A percentile compares a stretch with the other conserved stretches of the same genome.
Evolutionary conservation across 2,888 invertebrate species (phyloP).

Genomic region (Emesis furor): DNA sequence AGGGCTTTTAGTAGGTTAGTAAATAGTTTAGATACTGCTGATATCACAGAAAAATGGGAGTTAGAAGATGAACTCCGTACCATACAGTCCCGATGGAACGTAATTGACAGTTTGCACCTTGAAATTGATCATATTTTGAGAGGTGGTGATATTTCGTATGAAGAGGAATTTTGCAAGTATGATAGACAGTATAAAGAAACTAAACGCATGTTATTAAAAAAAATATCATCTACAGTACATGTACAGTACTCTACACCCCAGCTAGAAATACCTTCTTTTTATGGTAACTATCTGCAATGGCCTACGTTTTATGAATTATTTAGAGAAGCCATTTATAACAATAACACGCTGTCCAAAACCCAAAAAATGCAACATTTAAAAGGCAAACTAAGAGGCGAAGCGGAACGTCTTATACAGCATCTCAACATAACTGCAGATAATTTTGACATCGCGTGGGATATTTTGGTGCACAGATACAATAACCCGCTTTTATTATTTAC

Average conservation of each 20-base stretch:
- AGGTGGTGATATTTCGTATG: background rate
- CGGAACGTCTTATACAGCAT: conserved; percentile 54
- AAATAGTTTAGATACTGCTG: conserved; percentile 19
- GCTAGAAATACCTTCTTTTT: conserved; percentile 56
- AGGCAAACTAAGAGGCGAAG: conserved; percentile 19
- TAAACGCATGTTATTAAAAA: conserved; percentile 36
- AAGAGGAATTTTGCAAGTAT: background rate
- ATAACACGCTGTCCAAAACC: too few relatives aligned
- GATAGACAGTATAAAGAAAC: background rate
- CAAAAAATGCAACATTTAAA: too few relatives aligned
- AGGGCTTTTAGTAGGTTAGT: conserved; percentile 31
- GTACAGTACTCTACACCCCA: conserved; percentile 38
- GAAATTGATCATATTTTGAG: background rate
- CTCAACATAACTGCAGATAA: conserved; percentile 40
- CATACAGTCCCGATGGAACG: background rate
- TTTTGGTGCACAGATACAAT: conserved; percentile 61
- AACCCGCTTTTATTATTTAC: conserved; percentile 56
- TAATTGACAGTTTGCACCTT: background rate
- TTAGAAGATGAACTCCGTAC: background rate
- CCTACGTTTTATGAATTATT: conserved; percentile 62
- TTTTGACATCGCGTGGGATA: conserved; percentile 54
- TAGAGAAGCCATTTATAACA: conserved; percentile 36
- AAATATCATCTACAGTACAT: conserved; percentile 24
- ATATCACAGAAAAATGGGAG: conserved; percentile 1
- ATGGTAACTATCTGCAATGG: conserved; percentile 58